These are phyloP conservation scores for Pangasius larnaudii DNA, from an alignment of 2,797 vertebrate genomes.

Conservation along the genomic window DNA sequence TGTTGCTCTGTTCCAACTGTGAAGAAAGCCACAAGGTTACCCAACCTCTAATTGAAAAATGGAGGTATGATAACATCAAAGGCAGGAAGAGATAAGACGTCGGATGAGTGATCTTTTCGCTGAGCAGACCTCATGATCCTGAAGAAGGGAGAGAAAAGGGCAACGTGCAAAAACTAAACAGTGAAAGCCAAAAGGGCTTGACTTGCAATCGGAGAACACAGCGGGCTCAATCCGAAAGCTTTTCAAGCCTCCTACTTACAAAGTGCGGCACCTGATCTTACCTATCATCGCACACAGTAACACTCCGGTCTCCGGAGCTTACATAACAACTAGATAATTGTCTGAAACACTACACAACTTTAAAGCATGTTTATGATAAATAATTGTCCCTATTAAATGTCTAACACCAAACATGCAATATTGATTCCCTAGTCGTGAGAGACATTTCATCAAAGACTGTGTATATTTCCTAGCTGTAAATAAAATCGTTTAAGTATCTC, in stretches of 20 bases:
- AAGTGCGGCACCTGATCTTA: conserved; percentile 15
- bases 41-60: background rate
- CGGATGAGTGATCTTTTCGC: background rate
- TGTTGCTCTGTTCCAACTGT: background rate
- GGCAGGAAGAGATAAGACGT: background rate
- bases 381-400: conserved; percentile 1
- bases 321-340: conserved; percentile 15
- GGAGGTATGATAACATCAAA: background rate
- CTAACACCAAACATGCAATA: conserved; percentile 1
- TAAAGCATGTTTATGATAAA: conserved; percentile 2
- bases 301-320: conserved; percentile 18
- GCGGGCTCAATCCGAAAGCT: conserved; percentile 7
- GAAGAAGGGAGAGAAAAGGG: background rate
- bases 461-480: background rate
- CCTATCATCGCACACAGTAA: background rate
- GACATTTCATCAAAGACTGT: background rate
- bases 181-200: conserved; percentile 28
- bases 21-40: conserved; percentile 4
- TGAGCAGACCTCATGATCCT: conserved; percentile 15
- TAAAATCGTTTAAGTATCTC: background rate
- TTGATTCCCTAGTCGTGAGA: background rate
- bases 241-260: background rate
- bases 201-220: conserved; percentile 24
- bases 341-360: conserved; percentile 12
- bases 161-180: background rate